These are phyloP conservation scores for Astropecten irregularis DNA, from an alignment of 53 echinoderm and acorn worm genomes.

Conservation along the genomic window DNA sequence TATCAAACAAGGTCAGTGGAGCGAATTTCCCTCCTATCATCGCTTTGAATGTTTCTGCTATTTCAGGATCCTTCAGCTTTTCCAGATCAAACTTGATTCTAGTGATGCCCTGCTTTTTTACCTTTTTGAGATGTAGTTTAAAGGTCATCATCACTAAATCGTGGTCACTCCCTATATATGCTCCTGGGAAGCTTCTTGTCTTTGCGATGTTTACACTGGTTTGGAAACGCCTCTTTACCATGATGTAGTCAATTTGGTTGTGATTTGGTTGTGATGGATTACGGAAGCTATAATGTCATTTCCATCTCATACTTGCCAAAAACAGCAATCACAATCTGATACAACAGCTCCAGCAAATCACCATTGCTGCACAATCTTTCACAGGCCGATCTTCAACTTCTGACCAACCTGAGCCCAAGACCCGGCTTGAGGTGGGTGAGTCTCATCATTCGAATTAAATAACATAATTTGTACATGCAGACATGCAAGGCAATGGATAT, in stretches of 20 bases:
- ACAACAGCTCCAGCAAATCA: too few relatives aligned
- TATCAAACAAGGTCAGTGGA: not conserved
- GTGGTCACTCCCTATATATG: constrained; percentile 48
- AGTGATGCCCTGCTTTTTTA: not conserved
- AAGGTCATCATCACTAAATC: constrained; percentile 32
- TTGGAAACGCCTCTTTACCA: constrained; percentile 42
- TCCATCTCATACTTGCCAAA: too few relatives aligned
- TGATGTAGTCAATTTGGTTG: constrained; percentile 69
- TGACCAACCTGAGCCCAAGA: too few relatives aligned
- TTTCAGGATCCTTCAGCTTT: constrained; percentile 28
- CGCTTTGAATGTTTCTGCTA: constrained; percentile 10
- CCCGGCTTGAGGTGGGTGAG: too few relatives aligned
- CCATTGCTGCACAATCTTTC: too few relatives aligned
- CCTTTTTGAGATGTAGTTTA: constrained; percentile 8
- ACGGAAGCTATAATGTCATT: too few relatives aligned
- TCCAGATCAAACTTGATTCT: constrained; percentile 45
- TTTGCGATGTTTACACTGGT: constrained; percentile 35
- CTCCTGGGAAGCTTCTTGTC: constrained; percentile 30
- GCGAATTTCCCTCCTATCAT: constrained; percentile 37
- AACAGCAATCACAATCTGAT: too few relatives aligned
- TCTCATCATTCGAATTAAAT: too few relatives aligned
- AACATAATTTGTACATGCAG: too few relatives aligned
- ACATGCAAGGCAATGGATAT: too few relatives aligned
- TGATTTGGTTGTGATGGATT: too few relatives aligned
- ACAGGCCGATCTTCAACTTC: too few relatives aligned